phyloP scores from a whole-genome alignment of 30 jellyfish, hydroid and myxozoan species.

The Chrysaora quinquecirrha region DNA sequence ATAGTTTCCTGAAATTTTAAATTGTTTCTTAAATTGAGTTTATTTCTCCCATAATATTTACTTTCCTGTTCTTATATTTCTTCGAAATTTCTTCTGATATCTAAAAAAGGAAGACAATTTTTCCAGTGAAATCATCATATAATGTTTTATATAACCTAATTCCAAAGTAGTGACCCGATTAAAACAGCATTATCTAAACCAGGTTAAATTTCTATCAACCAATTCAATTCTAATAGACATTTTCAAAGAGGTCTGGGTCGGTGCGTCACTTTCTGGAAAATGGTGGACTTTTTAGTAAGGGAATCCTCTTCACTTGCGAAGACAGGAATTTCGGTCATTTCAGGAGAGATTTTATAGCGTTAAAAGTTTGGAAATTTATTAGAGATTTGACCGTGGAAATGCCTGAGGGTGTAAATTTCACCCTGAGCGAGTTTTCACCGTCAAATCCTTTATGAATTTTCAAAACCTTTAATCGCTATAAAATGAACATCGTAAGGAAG shows the following conservation, averaged over 20 bases:
- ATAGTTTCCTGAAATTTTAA: neutral
- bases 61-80: slow-evolving; percentile 85
- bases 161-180: neutral
- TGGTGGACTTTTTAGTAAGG: neutral
- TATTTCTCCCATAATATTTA: slow-evolving; percentile 93
- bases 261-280: no score
- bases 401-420: no score
- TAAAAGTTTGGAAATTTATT: no score
- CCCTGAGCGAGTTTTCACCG: no score
- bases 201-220: no score
- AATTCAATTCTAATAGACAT: no score
- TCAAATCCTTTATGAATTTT: no score
- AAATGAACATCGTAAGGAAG: neutral
- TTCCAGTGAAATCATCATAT: neutral
- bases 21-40: slow-evolving; percentile 42
- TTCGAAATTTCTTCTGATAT: slow-evolving; percentile 82
- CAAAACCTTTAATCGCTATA: no score
- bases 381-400: no score
- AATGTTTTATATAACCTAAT: neutral
- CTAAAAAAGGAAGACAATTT: slow-evolving; percentile 7
- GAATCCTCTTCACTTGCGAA: neutral
- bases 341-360: neutral
- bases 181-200: no score
- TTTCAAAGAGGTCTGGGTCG: no score
- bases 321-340: no score